Evolutionary conservation across 2,888 invertebrate genomes (phyloP).

Genomic region (Phrixothrix hirtus): DNA sequence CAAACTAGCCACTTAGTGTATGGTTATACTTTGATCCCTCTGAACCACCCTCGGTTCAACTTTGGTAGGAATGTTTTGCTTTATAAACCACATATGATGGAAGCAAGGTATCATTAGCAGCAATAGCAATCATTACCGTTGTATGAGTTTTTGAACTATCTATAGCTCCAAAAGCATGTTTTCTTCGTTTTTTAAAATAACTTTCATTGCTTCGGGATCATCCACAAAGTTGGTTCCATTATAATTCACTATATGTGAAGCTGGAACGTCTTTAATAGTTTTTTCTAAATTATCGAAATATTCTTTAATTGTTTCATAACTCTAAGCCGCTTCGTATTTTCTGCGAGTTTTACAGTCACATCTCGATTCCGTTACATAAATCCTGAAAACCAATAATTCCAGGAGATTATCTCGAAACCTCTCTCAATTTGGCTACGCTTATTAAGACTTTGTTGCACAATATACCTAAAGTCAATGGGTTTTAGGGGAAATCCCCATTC

Average conservation of each 20-base stretch:
- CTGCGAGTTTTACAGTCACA: slow-evolving; percentile 15
- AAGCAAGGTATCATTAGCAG: slow-evolving; percentile 39
- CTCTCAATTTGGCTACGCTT: slow-evolving; percentile 8
- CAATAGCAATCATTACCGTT: slow-evolving; percentile 42
- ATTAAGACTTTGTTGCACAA: slow-evolving; percentile 5
- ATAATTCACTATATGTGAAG: slow-evolving; percentile 41
- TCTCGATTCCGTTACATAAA: slow-evolving; percentile 22
- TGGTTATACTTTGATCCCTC: slow-evolving; percentile 2
- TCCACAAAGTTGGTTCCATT: slow-evolving; percentile 45
- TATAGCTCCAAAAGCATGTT: slow-evolving; percentile 27
- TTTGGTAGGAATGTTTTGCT: slow-evolving; percentile 30
- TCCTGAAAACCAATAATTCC: slow-evolving; percentile 22
- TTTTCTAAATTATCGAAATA: slow-evolving; percentile 33
- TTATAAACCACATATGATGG: slow-evolving; percentile 45
- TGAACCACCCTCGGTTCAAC: slow-evolving; percentile 1
- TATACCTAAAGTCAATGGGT: slow-evolving; percentile 1
- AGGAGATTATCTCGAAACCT: slow-evolving; percentile 1
- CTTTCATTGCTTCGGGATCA: slow-evolving; percentile 37
- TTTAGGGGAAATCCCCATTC: slow-evolving; percentile 9
- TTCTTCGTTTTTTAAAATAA: slow-evolving; percentile 24
- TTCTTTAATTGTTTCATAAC: slow-evolving; percentile 24
- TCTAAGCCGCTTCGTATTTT: slow-evolving; percentile 18
- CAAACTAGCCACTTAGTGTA: slow-evolving; percentile 4
- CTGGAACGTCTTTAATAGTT: slow-evolving; percentile 1
- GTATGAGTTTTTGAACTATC: slow-evolving; percentile 31